These are phyloP conservation scores for Lordiphosa stackelbergi DNA, from an alignment of 1,140 invertebrate species.

Conservation along the genomic window DNA sequence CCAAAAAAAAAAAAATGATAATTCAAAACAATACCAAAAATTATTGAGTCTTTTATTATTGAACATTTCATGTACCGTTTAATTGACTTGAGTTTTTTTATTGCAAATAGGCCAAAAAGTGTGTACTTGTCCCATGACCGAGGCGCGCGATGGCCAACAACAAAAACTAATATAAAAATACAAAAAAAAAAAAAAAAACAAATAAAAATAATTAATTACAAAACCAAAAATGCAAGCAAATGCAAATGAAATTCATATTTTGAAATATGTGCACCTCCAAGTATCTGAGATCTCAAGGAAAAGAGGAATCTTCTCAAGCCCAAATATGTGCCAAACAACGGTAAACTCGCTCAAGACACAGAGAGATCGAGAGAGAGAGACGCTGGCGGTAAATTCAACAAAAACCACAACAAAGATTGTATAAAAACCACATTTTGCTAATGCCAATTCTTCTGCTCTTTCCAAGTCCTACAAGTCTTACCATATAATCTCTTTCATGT, in stretches of 20 bases:
- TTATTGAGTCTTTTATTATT: slow-evolving; percentile 33
- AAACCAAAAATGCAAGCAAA: slow-evolving; percentile 41
- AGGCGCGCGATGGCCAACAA: slow-evolving; percentile 77
- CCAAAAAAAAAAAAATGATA: slow-evolving; percentile 23
- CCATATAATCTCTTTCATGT: slow-evolving; percentile 38
- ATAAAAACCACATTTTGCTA: slow-evolving; percentile 29
- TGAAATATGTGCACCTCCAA: slow-evolving; percentile 35
- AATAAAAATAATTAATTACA: slow-evolving; percentile 35
- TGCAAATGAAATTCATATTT: slow-evolving; percentile 52
- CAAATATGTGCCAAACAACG: slow-evolving; percentile 16
- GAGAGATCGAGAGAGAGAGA: background rate
- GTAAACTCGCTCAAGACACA: slow-evolving; percentile 19
- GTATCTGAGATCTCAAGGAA: slow-evolving; percentile 24
- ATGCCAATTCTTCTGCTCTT: slow-evolving; percentile 24
- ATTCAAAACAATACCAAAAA: slow-evolving; percentile 52
- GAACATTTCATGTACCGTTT: slow-evolving; percentile 63
- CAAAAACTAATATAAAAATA: slow-evolving; percentile 72
- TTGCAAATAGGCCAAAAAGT: slow-evolving; percentile 78
- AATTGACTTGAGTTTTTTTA: slow-evolving; percentile 77
- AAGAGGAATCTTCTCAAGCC: slow-evolving; percentile 31
- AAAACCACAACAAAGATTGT: slow-evolving; percentile 28
- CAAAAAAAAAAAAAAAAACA: slow-evolving; percentile 43
- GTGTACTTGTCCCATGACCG: slow-evolving; percentile 77
- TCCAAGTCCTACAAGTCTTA: slow-evolving; percentile 36
- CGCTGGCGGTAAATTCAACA: slow-evolving; percentile 17